These are phyloP conservation scores for Chrysemys picta DNA, from an alignment of 2,113 vertebrate species.

Conservation along the genomic window DNA sequence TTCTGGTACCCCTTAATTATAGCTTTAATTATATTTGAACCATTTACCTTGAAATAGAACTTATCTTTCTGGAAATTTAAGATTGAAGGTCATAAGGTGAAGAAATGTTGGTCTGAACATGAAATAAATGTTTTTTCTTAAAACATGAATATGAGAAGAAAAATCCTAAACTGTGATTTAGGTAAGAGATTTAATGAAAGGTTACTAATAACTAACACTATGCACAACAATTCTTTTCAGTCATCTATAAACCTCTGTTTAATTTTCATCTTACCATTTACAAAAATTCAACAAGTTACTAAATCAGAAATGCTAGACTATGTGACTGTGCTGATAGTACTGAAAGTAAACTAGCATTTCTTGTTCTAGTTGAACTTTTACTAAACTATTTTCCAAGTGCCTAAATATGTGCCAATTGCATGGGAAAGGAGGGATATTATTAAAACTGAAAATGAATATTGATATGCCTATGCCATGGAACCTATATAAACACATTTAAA, in stretches of 20 bases:
- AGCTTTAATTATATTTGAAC: constrained; percentile 47
- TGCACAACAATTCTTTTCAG: constrained; percentile 64
- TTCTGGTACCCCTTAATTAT: constrained; percentile 33
- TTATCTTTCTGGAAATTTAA: constrained; percentile 41
- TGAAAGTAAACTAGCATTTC: not conserved
- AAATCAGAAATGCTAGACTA: constrained; percentile 68
- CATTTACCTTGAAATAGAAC: constrained; percentile 30
- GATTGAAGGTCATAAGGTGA: constrained; percentile 56
- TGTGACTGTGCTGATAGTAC: constrained; percentile 53
- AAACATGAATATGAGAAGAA: constrained; percentile 47
- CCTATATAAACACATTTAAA: constrained; percentile 11
- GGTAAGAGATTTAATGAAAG: constrained; percentile 63
- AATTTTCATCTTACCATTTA: constrained; percentile 60
- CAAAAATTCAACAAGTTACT: constrained; percentile 66
- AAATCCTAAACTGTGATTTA: constrained; percentile 43
- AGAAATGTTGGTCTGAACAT: constrained; percentile 24
- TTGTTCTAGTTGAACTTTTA: constrained; percentile 27
- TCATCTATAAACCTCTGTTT: constrained; percentile 50
- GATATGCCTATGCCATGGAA: constrained; percentile 18
- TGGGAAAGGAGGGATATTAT: not conserved
- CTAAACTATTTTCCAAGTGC: constrained; percentile 36
- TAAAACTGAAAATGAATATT: constrained; percentile 33
- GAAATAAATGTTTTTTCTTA: constrained; percentile 59
- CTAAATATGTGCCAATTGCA: constrained; percentile 56
- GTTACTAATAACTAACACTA: constrained; percentile 69